These are phyloP conservation scores for Telmatherina bonti DNA, from an alignment of 2,797 vertebrate genomes.

Conservation along the genomic window DNA sequence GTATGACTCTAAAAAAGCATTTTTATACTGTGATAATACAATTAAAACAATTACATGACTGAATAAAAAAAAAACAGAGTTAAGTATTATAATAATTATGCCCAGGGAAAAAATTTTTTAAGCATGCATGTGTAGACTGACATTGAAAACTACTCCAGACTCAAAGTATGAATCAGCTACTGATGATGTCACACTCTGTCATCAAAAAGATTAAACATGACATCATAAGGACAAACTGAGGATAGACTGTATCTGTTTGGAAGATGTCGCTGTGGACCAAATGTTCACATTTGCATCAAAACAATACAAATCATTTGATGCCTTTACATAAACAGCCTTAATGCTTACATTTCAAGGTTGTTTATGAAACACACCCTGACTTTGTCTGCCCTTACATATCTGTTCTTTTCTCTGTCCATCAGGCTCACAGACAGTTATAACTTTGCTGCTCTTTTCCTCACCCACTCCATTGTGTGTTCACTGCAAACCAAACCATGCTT, in stretches of 20 bases:
- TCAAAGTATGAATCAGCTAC: not conserved
- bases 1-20: not conserved
- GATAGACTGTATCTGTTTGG: not conserved
- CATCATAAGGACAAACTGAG: conserved; percentile 1
- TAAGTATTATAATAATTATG: not conserved
- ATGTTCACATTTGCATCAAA: not conserved
- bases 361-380: conserved; percentile 46
- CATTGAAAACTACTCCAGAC: conserved; percentile 10
- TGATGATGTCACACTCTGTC: conserved; percentile 3
- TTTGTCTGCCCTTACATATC: conserved; percentile 39
- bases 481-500: not conserved
- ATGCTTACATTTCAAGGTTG: not conserved
- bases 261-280: not conserved
- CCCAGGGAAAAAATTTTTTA: not conserved
- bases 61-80: not conserved
- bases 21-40: not conserved
- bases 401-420: conserved; percentile 8
- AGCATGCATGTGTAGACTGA: not conserved
- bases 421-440: conserved; percentile 17
- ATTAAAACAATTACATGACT: not conserved
- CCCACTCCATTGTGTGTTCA: not conserved
- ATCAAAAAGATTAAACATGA: not conserved
- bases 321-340: not conserved
- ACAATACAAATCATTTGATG: not conserved
- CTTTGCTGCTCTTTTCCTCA: conserved; percentile 11